Base-by-base conservation (phyloP, 1,140 invertebrate species). In the Dendrolimus kikuchii region DNA sequence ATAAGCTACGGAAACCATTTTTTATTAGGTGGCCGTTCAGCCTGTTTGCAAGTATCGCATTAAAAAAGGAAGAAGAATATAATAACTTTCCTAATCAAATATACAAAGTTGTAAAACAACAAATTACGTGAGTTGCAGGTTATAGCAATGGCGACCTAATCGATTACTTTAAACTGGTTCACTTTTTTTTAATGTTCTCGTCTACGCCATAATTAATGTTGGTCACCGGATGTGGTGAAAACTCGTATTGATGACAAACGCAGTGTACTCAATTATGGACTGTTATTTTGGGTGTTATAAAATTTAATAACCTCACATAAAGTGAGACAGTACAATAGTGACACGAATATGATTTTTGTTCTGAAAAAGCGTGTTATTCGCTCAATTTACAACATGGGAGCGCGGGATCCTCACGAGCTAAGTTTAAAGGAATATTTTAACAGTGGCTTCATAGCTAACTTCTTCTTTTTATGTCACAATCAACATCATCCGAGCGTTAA, bases 221-320 rank as follows among this genome's bases (percentile, higher is more conserved):
- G 42, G 60, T 53, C 52, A 53, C 68, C 68, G 68, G 70, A 66
- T 64, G 59, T 50, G 55, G 57, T 62, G 59, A 59, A 62, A 60
- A 64, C 54, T 57, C 49, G 55, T 61, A 9, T n/a, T 59, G 57
- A 46, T 54, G 49, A 59, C 51, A 54, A 50, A 46, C 43, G 56
- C 46, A 9, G 43, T 10, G 23, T 45, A 45, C 43, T n/a, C 43
- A 45, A 45, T 45, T 9, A 45, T 45, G n/a, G 23, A 45, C 43
- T 45, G n/a, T 45, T 45, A 10, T 5, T 9, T 9, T n/a, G 23
- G 43, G 7, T 42, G 3, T 42, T 42, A 45, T 3, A 45, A n/a
- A 42, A 6, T 45, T 8, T 45, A n/a, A 45, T 9, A 5, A 23
- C 3, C 23, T 23, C 23, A 23, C 23, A 23, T 23, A 23, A 23